Evolutionary conservation across 1,140 invertebrate species (phyloP).

Genomic region (Andrena cerasifolii): DNA sequence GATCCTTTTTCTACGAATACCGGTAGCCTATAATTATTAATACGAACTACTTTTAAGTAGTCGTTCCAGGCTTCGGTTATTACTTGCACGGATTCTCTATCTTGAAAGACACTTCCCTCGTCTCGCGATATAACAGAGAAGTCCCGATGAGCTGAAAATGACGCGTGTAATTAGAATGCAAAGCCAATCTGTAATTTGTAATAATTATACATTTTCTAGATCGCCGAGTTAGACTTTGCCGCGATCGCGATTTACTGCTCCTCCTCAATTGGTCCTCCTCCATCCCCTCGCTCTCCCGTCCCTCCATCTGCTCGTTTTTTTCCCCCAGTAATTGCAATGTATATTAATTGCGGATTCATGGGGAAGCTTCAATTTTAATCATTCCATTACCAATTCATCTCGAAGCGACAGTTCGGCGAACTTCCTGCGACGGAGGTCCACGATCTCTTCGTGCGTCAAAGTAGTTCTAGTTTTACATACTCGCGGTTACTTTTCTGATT

Average conservation of each 20-base stretch:
- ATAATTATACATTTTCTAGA: constrained; percentile 31
- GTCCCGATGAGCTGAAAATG: background rate
- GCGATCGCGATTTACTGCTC: background rate
- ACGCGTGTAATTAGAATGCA: background rate
- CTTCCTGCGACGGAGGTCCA: constrained; percentile 58
- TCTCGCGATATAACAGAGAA: background rate
- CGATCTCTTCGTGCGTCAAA: constrained; percentile 68
- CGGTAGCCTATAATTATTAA: background rate
- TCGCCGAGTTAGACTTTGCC: background rate
- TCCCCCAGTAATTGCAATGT: too few species aligned
- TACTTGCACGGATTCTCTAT: background rate
- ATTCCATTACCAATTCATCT: constrained; percentile 20
- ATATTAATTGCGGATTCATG: too few species aligned
- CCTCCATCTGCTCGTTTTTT: background rate
- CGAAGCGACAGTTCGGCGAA: constrained; percentile 36
- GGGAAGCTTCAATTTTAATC: too few species aligned
- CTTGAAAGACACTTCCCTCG: background rate
- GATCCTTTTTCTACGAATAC: constrained; percentile 13
- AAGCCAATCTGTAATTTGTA: background rate
- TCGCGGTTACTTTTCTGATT: background rate
- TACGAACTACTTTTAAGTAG: background rate
- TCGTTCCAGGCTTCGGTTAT: background rate
- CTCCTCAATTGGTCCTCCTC: background rate
- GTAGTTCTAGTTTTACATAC: constrained; percentile 47
- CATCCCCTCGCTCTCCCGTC: background rate